phyloP scores from a whole-genome alignment of 2,797 vertebrate genomes.

The Crenichthys baileyi region DNA sequence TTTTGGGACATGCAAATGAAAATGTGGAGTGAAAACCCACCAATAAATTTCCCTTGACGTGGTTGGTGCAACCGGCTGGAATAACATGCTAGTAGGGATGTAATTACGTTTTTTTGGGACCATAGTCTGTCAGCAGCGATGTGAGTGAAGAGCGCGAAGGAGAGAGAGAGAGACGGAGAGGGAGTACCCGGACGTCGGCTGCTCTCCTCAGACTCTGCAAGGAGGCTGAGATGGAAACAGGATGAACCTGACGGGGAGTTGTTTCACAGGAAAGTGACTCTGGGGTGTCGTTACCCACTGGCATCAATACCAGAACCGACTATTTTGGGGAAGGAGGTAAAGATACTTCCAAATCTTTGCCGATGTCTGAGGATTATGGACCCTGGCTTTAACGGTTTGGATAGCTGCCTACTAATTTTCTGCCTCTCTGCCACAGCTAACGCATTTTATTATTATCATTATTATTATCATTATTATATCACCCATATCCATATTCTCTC shows the following conservation, averaged over 20 bases:
- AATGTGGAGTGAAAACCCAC: too few relatives aligned
- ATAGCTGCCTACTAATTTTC: constrained; percentile 29
- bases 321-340: constrained; percentile 21
- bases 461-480: not conserved
- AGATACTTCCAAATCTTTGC: constrained; percentile 17
- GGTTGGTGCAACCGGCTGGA: not conserved
- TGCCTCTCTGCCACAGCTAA: constrained; percentile 4
- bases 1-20: too few relatives aligned
- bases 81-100: not conserved
- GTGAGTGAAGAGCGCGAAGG: constrained; percentile 5
- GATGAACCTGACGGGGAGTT: constrained; percentile 56
- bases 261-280: constrained; percentile 46
- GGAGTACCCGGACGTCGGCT: constrained; percentile 37
- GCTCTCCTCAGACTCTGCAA: constrained; percentile 63
- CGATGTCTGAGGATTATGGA: constrained; percentile 60
- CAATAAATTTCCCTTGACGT: not conserved
- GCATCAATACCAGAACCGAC: constrained; percentile 8
- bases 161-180: constrained; percentile 25
- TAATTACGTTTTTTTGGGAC: not conserved
- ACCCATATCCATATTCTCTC: not conserved
- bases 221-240: constrained; percentile 68
- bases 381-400: constrained; percentile 33
- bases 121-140: not conserved
- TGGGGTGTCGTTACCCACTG: constrained; percentile 42
- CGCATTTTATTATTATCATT: constrained; percentile 2